Evolutionary conservation across 2,113 vertebrate genomes (phyloP), one percentile per base, ranked within the genome.

Genomic region (Scortum barcoo): DNA sequence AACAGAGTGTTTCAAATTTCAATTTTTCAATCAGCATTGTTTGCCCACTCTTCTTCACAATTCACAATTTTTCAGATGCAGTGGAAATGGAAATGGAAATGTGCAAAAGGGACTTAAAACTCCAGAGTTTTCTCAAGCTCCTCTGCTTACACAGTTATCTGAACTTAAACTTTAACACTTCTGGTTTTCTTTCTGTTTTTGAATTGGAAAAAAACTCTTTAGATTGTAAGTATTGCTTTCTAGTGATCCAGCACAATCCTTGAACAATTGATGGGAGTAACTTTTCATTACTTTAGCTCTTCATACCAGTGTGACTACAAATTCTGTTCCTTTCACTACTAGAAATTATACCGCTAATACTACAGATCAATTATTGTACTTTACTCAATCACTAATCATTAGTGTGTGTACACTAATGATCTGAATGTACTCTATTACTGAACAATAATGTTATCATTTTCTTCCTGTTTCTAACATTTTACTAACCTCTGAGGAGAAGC

Each of bases 401-500:
- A n/a, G n/a, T n/a, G n/a, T n/a, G n/a, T n/a, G n/a, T n/a, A n/a
- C n/a, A n/a, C n/a, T n/a, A n/a, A n/a, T n/a, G n/a, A n/a, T n/a
- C n/a, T n/a, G n/a, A n/a, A n/a, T n/a, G n/a, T 6, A n/a, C 12
- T 56, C 50, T 44, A 28, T 9, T n/a, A 65, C 17, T 9, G 19
- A 19, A 20, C 6, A 48, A 26, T 22, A 26, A 44, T 44, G 11
- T 48, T 8, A 60, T 61, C 13, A 48, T 50, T 61, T 62, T 50
- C 6, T 38, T 71, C 70, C 42, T 16, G 17, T 44, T 50, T 48
- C 24, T 8, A n/a, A 4, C 17, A 22, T 22, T 56, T 73, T 44
- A 88, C 88, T 80, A 4, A 99, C 96, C 6, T 96, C 93, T 0
- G 91, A 85, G 4, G 97, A 95, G 93, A 99, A 99, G 85, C 96